Base-by-base conservation (phyloP, 2,113 vertebrate species). In the Myodes glareolus region DNA sequence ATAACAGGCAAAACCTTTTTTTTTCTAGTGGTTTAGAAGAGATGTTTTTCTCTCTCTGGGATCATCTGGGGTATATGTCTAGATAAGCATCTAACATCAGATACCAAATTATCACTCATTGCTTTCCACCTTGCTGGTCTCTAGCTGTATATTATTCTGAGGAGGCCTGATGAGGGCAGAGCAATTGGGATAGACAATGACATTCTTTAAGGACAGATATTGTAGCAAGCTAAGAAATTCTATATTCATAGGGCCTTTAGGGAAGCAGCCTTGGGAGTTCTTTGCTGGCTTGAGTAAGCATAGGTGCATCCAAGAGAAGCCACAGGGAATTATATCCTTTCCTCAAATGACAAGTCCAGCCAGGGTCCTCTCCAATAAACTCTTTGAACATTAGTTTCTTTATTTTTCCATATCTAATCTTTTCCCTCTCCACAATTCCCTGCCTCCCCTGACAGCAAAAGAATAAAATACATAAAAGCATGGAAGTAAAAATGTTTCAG, bases 1-100 rank as follows among this genome's bases (percentile, higher is more conserved):
- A 90, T 90, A 96, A 58, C 8, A 88, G 55, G 42, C 39, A n/a
- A 90, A 70, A 16, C 12, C n/a, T n/a, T 88, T 90, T n/a, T 63
- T 58, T 85, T 93, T 84, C 68, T 76, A 61, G 14, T 65, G 16
- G n/a, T 4, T 72, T 42, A 72, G 55, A 73, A 91, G 88, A 65
- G 27, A 67, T 81, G 55, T 31, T 68, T 3, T 82, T 80, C 29
- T 42, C 2, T 5, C 13, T 4, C 1, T 92, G 16, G 12, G 13
- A 2, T 1, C 39, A 17, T 58, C 0, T 61, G 33, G 14, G 27
- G 27, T 39, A 19, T 55, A 1, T 82, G 19, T 29, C 11, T 33
- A 2, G 55, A 86, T 21, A 81, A 23, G 4, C 88, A 55, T 31
- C 55, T 63, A 21, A 47, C 27, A 61, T 5, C 8, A 67, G 17